phyloP scores from a whole-genome alignment of 2,113 vertebrate species.

The Suricata suricatta region DNA sequence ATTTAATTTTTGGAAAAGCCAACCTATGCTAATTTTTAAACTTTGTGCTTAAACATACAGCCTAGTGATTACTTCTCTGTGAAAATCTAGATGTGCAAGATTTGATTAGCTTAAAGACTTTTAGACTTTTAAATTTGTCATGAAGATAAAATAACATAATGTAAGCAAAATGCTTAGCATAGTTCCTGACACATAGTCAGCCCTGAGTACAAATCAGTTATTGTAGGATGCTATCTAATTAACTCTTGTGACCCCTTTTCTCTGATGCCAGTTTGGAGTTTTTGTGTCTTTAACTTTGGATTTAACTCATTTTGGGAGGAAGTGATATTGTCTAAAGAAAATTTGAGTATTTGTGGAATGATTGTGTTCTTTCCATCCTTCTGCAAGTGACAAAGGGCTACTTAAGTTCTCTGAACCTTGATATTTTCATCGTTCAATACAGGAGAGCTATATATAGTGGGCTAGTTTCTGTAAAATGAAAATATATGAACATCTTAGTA shows the following conservation, averaged over 20 bases:
- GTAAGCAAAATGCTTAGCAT: neutral
- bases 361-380: neutral
- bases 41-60: neutral
- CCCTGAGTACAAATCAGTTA: neutral
- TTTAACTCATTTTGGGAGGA: slow-evolving; percentile 12
- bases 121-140: slow-evolving; percentile 24
- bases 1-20: slow-evolving; percentile 24
- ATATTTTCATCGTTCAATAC: neutral
- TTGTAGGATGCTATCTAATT: neutral
- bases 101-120: neutral
- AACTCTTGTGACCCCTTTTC: neutral
- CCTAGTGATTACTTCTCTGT: neutral
- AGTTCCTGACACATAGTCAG: neutral
- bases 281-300: neutral
- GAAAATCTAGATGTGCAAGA: neutral
- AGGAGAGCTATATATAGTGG: neutral
- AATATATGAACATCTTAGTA: neutral
- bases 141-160: slow-evolving; percentile 4
- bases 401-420: neutral
- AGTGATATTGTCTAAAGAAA: neutral
- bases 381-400: neutral
- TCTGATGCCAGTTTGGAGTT: neutral
- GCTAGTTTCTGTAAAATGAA: slow-evolving; percentile 7
- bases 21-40: slow-evolving; percentile 31
- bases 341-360: neutral